Evolutionary conservation across 2,797 vertebrate genomes (phyloP), one percentile per base, ranked within the genome.

Genomic region (Apogon hyalosoma): DNA sequence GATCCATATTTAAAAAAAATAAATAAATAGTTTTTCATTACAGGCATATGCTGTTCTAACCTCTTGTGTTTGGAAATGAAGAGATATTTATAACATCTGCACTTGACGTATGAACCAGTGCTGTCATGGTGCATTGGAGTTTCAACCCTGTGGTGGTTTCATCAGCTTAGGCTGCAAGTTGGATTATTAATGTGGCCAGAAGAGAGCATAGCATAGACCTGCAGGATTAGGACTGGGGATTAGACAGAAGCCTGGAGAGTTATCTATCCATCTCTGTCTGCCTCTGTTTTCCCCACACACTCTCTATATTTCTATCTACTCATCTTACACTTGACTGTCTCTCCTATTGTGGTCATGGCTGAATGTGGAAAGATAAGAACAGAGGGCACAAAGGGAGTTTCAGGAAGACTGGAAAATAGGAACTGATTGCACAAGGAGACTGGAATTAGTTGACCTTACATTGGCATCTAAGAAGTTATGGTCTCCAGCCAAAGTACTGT

Each of bases 191-290:
- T 84, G 73, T 67, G 74, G 63, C 77, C 2, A 19, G 80, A 75
- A 53, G 70, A 69, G 68, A 83, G 66, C 11, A 7, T 24, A 43
- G 75, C 69, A 73, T 57, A 80, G 82, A 78, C 72, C 80, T 66
- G 65, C 3, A 0, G 88, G 87, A 91, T 91, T 89, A 90, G 79
- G 55, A 63, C 16, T 65, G 47, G 51, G 83, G 88, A 90, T 91
- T 91, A 91, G 79, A 83, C 69, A 73, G 75, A 74, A 76, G 63
- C 69, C 68, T 47, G 57, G 53, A 55, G 70, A 60, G 75, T 82
- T 86, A 89, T 87, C 82, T 57, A 18, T 64, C 69, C 82, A 80
- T 80, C 74, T 85, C 69, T 79, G 73, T 72, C 79, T 80, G 70
- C 69, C 51, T 84, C 69, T 73, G 18, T 84, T 80, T 80, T 55